Conservation (phyloP, 2,888 invertebrate genomes). For the Apodemia duryi region DNA sequence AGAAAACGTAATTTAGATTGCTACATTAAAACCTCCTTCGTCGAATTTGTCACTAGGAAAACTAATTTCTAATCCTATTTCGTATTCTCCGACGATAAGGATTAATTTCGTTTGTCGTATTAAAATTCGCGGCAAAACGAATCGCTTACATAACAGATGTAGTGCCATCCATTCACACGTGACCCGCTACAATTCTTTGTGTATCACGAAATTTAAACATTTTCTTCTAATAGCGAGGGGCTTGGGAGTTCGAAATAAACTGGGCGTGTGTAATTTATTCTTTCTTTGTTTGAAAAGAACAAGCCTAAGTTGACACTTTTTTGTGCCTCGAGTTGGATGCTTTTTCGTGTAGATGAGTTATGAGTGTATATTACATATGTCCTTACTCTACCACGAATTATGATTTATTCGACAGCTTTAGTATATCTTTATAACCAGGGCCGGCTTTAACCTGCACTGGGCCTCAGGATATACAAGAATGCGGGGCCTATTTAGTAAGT, state of each 20-base stretch:
- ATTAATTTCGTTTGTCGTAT: slow-evolving; percentile 17
- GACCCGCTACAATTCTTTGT: slow-evolving; percentile 57
- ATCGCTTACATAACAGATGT: slow-evolving; percentile 38
- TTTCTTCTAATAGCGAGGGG: slow-evolving; percentile 39
- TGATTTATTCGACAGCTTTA: background rate
- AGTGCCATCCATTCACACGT: slow-evolving; percentile 33
- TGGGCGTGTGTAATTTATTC: slow-evolving; percentile 66
- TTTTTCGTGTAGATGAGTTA: slow-evolving; percentile 18
- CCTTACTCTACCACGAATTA: slow-evolving; percentile 3
- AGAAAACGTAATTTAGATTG: slow-evolving; percentile 28
- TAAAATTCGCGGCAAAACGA: slow-evolving; percentile 17
- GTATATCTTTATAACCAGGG: background rate
- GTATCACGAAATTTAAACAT: slow-evolving; percentile 39
- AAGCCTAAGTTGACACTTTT: slow-evolving; percentile 62
- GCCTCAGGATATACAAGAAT: too few relatives aligned
- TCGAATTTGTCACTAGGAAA: slow-evolving; percentile 1
- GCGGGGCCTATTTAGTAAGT: too few relatives aligned
- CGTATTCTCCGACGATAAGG: slow-evolving; percentile 3
- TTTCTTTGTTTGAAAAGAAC: slow-evolving; percentile 67
- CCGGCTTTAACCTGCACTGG: background rate
- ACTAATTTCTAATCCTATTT: slow-evolving; percentile 21
- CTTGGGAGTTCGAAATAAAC: slow-evolving; percentile 37
- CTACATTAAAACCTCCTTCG: slow-evolving; percentile 28
- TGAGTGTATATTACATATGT: slow-evolving; percentile 15
- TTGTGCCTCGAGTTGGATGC: slow-evolving; percentile 15